phyloP scores from a whole-genome alignment of 2,888 invertebrate species.

The Dynastes hyllus region DNA sequence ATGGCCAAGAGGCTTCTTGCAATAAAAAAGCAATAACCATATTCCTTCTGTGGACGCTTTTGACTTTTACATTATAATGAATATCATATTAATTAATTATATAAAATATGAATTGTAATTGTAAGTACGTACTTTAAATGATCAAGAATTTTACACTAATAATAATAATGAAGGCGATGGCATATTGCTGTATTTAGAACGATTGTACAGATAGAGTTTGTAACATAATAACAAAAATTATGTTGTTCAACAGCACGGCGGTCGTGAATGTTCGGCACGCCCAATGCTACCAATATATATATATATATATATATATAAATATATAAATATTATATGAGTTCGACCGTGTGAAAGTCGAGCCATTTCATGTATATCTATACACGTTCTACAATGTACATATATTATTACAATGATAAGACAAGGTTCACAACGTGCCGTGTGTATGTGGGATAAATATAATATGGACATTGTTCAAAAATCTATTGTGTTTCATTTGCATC shows the following conservation, averaged over 20 bases:
- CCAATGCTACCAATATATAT: conserved; percentile 53
- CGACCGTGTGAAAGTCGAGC: conserved; percentile 73
- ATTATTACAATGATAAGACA: conserved; percentile 87
- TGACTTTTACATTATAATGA: conserved; percentile 70
- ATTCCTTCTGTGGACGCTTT: conserved; percentile 74
- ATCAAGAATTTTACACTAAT: conserved; percentile 73
- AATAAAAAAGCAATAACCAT: conserved; percentile 75
- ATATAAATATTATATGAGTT: conserved; percentile 62
- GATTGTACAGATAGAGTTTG: conserved; percentile 73
- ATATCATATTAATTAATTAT: conserved; percentile 67
- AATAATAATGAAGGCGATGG: conserved; percentile 70
- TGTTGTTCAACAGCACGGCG: conserved; percentile 68
- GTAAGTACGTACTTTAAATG: conserved; percentile 72
- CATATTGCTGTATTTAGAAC: conserved; percentile 68
- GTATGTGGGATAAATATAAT: conserved; percentile 91
- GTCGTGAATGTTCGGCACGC: conserved; percentile 53
- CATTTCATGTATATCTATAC: conserved; percentile 82
- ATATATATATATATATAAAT: conserved; percentile 37
- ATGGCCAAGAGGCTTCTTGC: conserved; percentile 76
- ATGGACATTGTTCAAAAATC: conserved; percentile 91
- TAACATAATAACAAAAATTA: conserved; percentile 69
- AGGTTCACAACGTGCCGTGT: conserved; percentile 94
- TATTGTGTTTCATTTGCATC: conserved; percentile 70
- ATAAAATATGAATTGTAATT: conserved; percentile 66
- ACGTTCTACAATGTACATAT: conserved; percentile 82